Base-by-base conservation (phyloP, 2,113 vertebrate genomes). In the Barnardius zonarius region DNA sequence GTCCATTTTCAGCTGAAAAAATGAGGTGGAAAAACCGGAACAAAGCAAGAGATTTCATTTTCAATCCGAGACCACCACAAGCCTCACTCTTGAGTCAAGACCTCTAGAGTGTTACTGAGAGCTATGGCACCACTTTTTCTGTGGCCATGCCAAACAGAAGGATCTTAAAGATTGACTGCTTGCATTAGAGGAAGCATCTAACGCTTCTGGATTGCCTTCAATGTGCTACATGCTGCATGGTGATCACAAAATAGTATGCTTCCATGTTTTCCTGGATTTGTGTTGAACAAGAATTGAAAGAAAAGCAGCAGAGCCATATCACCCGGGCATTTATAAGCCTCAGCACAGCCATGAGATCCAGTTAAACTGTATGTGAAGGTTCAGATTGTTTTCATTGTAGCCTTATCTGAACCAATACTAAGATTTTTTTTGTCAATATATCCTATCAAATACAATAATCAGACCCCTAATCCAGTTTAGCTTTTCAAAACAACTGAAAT, bases 401-500 rank as follows among this genome's bases (percentile, higher is more conserved):
- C 27, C 27, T 86, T 68, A 62, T 28, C 39, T 69, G 83, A 86
- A 70, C 7, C 15, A 79, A 39, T 9, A 74, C 15, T 33, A 5
- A 46, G 46, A 30, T 31, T 43, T 54, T 48, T 64, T 64, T 61
- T 16, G 24, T 43, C 78, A 92, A 78, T 17, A 72, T 59, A 70
- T 35, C 41, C 35, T 49, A 54, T n/a, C 17, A 93, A 72, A 77
- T 39, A 59, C 18, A 77, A 67, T 63, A 90, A 64, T 73, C 61
- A 80, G 55, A 91, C 43, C 11, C 23, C 22, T 88, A 90, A 91
- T 83, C 51, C 75, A 66, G 64, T 97, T 94, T 57, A 94, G 43
- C 4, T 91, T 89, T 74, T 90, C 74, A 80, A 95, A 86, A 72
- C 70, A 95, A 94, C 86, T 88, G 61, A 85, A 88, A 88, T 88